phyloP scores from a whole-genome alignment of 2,113 vertebrate species.

The Illadopsis cleaveri region DNA sequence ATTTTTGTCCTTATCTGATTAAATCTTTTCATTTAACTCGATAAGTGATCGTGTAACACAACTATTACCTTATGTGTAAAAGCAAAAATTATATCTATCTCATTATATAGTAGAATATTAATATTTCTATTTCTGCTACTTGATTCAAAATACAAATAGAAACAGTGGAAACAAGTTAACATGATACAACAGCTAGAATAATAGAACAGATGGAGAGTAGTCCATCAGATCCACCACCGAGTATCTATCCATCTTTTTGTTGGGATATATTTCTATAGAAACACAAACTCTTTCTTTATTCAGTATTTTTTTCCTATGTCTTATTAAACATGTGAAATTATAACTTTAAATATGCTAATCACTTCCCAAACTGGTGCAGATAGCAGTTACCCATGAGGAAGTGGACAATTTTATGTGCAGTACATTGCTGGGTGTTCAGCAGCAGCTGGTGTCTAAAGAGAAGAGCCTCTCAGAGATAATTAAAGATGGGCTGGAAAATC shows the following conservation, averaged over 20 bases:
- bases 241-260: neutral
- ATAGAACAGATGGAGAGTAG: neutral
- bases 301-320: neutral
- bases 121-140: neutral
- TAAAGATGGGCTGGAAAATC: conserved; percentile 70
- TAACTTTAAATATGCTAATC: neutral
- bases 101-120: neutral
- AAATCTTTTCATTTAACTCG: neutral
- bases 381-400: conserved; percentile 76
- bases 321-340: neutral
- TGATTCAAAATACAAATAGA: neutral
- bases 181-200: neutral
- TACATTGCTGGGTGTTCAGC: conserved; percentile 88
- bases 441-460: conserved; percentile 75
- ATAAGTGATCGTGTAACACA: neutral
- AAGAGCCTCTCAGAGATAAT: conserved; percentile 77
- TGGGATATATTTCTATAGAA: neutral
- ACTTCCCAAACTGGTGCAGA: conserved; percentile 70
- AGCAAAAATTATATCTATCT: neutral
- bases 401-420: conserved; percentile 78
- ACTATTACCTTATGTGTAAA: neutral
- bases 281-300: neutral
- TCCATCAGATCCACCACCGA: neutral
- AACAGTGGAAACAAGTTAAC: neutral
- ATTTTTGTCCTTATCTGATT: neutral